phyloP scores from a whole-genome alignment of 2,888 invertebrate genomes.

The Ptychoptera albimana region DNA sequence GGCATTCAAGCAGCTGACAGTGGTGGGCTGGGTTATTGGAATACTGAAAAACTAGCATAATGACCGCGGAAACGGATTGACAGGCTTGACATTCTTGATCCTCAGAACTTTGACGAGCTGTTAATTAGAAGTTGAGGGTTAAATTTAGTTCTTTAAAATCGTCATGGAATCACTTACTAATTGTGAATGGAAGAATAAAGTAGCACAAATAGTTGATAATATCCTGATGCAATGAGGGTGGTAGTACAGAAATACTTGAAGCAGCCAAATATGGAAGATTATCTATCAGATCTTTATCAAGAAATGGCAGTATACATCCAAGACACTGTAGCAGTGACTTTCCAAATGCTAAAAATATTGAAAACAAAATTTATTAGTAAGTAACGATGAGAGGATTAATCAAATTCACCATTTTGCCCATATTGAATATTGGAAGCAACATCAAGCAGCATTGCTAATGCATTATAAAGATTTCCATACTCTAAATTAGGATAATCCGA shows the following conservation, averaged over 20 bases:
- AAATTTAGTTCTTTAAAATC: neutral
- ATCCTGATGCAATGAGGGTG: conserved; percentile 79
- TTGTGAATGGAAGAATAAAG: conserved; percentile 89
- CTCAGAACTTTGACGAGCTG: conserved; percentile 53
- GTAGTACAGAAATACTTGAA: conserved; percentile 84
- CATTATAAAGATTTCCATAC: conserved; percentile 90
- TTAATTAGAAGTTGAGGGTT: conserved; percentile 9
- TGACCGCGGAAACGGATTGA: conserved; percentile 78
- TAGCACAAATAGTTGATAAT: conserved; percentile 90
- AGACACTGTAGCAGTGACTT: conserved; percentile 86
- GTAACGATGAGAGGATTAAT: conserved; percentile 6
- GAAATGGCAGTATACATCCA: conserved; percentile 86
- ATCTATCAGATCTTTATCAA: conserved; percentile 92
- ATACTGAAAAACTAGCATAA: conserved; percentile 97
- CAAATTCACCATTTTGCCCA: conserved; percentile 36
- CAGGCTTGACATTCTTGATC: conserved; percentile 64
- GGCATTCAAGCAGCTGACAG: conserved; percentile 87
- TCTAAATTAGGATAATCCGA: conserved; percentile 90
- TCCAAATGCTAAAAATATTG: conserved; percentile 67
- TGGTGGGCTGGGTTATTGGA: conserved; percentile 90
- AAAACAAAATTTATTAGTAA: neutral
- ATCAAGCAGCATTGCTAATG: conserved; percentile 63
- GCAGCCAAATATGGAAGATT: conserved; percentile 89
- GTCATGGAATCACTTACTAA: conserved; percentile 45
- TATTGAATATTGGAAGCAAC: conserved; percentile 84